Evolutionary conservation across 2,797 vertebrate species (phyloP).

Genomic region (Poecile montanus): DNA sequence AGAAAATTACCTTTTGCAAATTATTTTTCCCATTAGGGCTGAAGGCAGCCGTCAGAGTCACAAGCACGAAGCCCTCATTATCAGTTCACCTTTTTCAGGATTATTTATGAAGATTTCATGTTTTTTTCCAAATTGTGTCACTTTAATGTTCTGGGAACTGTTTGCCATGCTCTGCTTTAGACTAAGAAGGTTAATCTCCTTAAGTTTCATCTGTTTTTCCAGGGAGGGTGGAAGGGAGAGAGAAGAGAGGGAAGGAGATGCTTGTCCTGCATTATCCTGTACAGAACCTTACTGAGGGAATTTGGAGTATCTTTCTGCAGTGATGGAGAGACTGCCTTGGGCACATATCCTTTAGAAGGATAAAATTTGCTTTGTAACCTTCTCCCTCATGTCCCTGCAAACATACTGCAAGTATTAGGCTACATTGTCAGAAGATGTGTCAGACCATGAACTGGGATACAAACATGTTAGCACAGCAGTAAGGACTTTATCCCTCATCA

Average conservation of each 20-base stretch:
- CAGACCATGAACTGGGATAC: not conserved
- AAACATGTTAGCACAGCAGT: not conserved
- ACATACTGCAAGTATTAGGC: not conserved
- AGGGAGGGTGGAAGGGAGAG: not conserved
- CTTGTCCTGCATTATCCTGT: not conserved
- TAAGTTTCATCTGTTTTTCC: not conserved
- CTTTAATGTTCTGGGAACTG: not conserved
- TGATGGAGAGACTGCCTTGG: not conserved
- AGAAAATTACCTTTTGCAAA: constrained; percentile 20
- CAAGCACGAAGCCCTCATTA: not conserved
- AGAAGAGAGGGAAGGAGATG: not conserved
- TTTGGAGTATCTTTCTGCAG: not conserved
- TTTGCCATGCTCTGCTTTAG: not conserved
- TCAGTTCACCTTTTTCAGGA: not conserved
- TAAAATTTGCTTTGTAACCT: not conserved
- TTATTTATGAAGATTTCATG: not conserved
- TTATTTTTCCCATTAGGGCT: not conserved
- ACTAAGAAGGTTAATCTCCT: not conserved
- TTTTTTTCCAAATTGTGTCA: not conserved
- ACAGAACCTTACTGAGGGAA: not conserved
- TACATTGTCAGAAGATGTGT: not conserved
- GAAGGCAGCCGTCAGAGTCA: not conserved
- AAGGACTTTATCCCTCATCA: not conserved
- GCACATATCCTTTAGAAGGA: not conserved
- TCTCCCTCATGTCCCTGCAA: not conserved